Evolutionary conservation across 1,140 invertebrate species (phyloP).

Genomic region (Olivierus martensii): DNA sequence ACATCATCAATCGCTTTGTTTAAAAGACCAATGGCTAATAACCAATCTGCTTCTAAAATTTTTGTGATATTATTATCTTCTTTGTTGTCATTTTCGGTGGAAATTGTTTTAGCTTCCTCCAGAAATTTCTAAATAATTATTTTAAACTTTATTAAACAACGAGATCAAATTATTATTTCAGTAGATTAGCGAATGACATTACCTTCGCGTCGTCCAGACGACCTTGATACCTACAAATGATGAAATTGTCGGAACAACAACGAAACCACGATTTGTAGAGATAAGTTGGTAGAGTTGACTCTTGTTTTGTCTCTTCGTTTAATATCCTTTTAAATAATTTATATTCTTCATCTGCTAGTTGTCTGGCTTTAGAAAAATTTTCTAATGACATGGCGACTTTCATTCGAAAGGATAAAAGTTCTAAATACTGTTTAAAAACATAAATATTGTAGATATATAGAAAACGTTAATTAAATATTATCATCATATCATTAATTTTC

Average conservation of each 20-base stretch:
- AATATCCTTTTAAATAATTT: background rate
- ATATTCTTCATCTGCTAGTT: background rate
- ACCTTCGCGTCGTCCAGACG: background rate
- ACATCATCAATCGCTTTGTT: background rate
- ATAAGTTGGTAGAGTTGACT: background rate
- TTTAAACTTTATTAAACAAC: too few species aligned
- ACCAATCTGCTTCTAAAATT: background rate
- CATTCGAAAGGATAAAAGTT: background rate
- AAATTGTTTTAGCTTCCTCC: too few species aligned
- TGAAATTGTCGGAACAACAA: background rate
- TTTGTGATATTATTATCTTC: background rate
- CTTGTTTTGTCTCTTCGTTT: background rate
- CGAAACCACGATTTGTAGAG: background rate
- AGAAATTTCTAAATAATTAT: too few species aligned
- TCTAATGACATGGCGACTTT: background rate
- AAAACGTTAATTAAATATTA: too few species aligned
- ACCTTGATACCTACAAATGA: conserved; percentile 1
- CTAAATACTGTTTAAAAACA: background rate
- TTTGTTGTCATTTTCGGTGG: background rate
- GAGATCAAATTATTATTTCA: too few species aligned
- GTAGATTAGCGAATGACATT: too few species aligned
- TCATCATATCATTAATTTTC: too few species aligned
- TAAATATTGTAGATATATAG: background rate
- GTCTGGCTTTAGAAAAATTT: background rate
- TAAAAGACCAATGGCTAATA: background rate